These are phyloP conservation scores for Hipparchia semele DNA, from an alignment of 2,888 invertebrate species.

Conservation along the genomic window DNA sequence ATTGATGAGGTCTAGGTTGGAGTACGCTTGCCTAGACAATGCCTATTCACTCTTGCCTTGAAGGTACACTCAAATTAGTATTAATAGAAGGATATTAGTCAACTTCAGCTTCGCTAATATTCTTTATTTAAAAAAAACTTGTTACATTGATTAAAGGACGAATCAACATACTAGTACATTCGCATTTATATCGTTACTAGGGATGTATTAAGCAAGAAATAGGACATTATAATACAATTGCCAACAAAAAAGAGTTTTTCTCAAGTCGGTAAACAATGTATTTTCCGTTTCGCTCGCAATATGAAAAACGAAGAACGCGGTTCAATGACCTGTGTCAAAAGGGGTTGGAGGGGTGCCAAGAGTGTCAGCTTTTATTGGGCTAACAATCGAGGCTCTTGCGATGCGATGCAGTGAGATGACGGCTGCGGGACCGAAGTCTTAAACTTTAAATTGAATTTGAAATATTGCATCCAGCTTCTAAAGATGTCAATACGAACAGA, in stretches of 20 bases:
- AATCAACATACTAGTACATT: too few species aligned
- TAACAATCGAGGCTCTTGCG: constrained; percentile 24
- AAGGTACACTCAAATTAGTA: too few species aligned
- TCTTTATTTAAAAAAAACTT: too few species aligned
- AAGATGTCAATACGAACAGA: too few species aligned
- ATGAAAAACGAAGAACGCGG: constrained; percentile 29
- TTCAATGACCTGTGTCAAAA: constrained; percentile 37
- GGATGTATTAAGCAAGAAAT: background rate
- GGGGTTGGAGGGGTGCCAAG: constrained; percentile 39
- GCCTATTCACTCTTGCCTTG: too few species aligned
- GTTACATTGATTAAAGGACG: too few species aligned
- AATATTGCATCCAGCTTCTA: background rate
- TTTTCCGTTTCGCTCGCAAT: constrained; percentile 15
- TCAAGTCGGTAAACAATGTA: constrained; percentile 15
- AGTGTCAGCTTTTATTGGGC: constrained; percentile 28
- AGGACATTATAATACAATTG: background rate
- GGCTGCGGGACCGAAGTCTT: background rate
- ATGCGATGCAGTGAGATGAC: background rate
- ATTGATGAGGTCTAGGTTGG: too few species aligned
- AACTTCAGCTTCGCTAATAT: too few species aligned
- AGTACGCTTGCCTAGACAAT: too few species aligned
- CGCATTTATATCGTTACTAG: too few species aligned
- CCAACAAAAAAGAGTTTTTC: background rate
- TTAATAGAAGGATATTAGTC: too few species aligned
- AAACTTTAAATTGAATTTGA: background rate